Percentiles rank a stretch among this genome's conserved stretches.
These are phyloP conservation scores for Aplocera efformata DNA, from an alignment of 2,888 invertebrate species.

Conservation along the genomic window DNA sequence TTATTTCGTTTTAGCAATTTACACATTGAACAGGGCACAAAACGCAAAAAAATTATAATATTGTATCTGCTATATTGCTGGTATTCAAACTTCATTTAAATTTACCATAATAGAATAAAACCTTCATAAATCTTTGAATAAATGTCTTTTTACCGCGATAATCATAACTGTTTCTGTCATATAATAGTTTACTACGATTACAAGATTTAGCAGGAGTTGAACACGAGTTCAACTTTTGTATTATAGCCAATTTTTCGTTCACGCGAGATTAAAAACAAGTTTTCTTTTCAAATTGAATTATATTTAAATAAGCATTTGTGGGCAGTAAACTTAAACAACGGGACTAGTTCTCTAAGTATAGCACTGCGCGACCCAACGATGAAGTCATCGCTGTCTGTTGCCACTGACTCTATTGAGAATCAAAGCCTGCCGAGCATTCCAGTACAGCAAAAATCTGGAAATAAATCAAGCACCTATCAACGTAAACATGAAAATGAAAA, in stretches of 20 bases:
- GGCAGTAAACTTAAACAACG: constrained; percentile 24
- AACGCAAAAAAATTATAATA: too few species aligned
- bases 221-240: constrained; percentile 7
- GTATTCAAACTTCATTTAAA: constrained; percentile 1
- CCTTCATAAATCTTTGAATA: constrained; percentile 2
- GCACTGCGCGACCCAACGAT: constrained; percentile 18
- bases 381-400: constrained; percentile 26
- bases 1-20: neutral
- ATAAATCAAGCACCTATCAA: constrained; percentile 2
- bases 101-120: constrained; percentile 1
- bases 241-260: neutral
- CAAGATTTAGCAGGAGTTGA: neutral
- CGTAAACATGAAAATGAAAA: neutral
- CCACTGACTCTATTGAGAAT: constrained; percentile 47
- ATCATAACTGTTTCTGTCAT: constrained; percentile 9
- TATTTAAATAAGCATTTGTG: constrained; percentile 17
- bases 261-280: neutral
- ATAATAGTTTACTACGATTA: too few species aligned
- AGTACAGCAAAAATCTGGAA: constrained; percentile 13
- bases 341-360: constrained; percentile 19
- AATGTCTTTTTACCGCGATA: constrained; percentile 2
- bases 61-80: too few species aligned
- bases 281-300: neutral
- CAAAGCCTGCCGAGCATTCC: constrained; percentile 44
- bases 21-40: constrained; percentile 1